Conservation (phyloP, 1,140 invertebrate species). For the Nasonia longicornis region DNA sequence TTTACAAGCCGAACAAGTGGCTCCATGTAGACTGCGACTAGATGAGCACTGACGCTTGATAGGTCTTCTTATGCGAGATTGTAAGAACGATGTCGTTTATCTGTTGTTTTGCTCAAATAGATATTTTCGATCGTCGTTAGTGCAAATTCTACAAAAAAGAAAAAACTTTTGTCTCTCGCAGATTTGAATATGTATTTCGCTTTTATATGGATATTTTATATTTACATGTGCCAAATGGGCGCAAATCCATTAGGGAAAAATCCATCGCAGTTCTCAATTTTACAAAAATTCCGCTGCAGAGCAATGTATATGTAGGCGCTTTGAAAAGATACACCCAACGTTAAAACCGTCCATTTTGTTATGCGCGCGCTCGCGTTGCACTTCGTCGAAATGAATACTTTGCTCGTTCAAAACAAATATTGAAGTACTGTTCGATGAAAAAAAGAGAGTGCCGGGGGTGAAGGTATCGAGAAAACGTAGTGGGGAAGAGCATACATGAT, state of each 20-base stretch:
- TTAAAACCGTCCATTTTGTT: constrained; percentile 2
- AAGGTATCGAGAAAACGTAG: neutral
- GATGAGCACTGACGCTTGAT: neutral
- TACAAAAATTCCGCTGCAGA: neutral
- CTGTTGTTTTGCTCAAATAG: no score
- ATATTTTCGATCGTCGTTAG: no score
- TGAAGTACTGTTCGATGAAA: neutral
- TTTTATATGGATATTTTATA: no score
- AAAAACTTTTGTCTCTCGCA: no score
- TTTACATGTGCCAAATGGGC: no score
- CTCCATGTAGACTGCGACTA: neutral
- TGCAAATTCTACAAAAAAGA: no score
- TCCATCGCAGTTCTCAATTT: constrained; percentile 19
- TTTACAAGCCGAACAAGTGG: neutral
- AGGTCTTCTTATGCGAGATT: no score
- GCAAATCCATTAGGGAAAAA: neutral
- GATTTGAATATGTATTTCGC: no score
- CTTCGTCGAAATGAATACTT: constrained; percentile 12
- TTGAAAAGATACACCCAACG: neutral
- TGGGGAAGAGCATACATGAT: neutral
- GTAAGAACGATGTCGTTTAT: no score
- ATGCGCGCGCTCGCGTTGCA: neutral
- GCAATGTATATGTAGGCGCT: neutral
- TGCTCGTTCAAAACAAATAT: constrained; percentile 11
- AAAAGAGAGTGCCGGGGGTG: neutral